Evolutionary conservation across 2,888 invertebrate species (phyloP).

Genomic region (Apamea monoglypha): DNA sequence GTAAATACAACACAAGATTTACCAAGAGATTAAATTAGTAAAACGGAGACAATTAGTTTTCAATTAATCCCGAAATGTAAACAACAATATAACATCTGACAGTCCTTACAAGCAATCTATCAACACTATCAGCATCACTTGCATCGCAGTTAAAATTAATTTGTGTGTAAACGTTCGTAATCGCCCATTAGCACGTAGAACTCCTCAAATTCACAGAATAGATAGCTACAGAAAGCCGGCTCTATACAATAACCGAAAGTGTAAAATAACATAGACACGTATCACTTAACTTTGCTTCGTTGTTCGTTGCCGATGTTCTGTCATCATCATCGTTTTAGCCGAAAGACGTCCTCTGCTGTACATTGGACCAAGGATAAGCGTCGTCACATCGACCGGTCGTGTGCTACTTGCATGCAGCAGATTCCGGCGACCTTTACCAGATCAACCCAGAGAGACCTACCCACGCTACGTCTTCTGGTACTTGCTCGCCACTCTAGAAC

Average conservation of each 20-base stretch:
- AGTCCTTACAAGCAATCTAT: slow-evolving; percentile 26
- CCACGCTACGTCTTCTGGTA: neutral
- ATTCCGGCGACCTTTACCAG: neutral
- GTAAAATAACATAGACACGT: neutral
- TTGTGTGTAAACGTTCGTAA: slow-evolving; percentile 62
- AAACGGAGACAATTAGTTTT: neutral
- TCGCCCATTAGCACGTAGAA: slow-evolving; percentile 59
- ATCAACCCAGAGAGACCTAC: neutral
- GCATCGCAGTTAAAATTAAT: slow-evolving; percentile 61
- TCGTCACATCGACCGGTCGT: neutral
- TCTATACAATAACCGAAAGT: neutral
- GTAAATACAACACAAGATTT: neutral
- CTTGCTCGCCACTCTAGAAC: neutral
- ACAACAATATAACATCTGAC: neutral
- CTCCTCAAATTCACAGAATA: slow-evolving; percentile 31
- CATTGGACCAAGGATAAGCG: neutral
- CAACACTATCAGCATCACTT: slow-evolving; percentile 45
- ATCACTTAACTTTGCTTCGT: neutral
- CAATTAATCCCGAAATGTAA: neutral
- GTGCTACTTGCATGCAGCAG: neutral
- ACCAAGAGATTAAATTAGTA: neutral
- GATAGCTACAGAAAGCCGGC: neutral
- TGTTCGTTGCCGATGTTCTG: neutral
- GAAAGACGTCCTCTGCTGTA: neutral
- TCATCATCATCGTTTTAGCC: neutral